Base-by-base conservation (phyloP, 2,113 vertebrate genomes). In the Reinhardtius hippoglossoides region DNA sequence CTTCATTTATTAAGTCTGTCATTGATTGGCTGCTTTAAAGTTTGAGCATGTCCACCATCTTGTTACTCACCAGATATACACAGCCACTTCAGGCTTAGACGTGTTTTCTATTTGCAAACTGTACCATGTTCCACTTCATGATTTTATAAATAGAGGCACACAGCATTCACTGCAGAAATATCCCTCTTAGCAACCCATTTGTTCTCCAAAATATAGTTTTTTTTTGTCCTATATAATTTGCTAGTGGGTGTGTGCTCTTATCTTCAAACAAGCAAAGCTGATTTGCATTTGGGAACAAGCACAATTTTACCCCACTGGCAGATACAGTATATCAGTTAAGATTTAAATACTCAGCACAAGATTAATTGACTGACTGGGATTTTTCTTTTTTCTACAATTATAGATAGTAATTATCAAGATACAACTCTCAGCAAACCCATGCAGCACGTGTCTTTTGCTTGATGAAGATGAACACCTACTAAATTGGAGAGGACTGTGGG, bases 41-140 rank as follows among this genome's bases (percentile, higher is more conserved):
- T 83, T 55, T 54, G 56, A 72, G 35, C 78, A 44, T 79, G 37
- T 64, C n/a, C n/a, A n/a, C n/a, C n/a, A n/a, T n/a, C 75, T 67
- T 80, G 64, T 77, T 85, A 73, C 73, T 80, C 76, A 52, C 54
- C 70, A 83, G 61, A 77, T 76, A 81, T 81, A 76, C 82, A 67
- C 80, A 48, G 46, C 76, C 83, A 87, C 87, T 81, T 81, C 61
- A 62, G 69, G 35, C 77, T 56, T 14, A 57, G 59, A 60, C 62
- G 57, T 66, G 18, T 12, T 71, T 71, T 87, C 77, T 64, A 61
- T 77, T 62, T 65, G 54, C 63, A 56, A 69, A 73, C 10, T 24
- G 55, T 14, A 52, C 50, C 50, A 20, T 52, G 18, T 52, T 52
- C 20, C 50, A n/a, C 50, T 56, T 56, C 15, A 56, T 24, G 13